Percentiles rank a stretch among this genome's conserved stretches.
These are phyloP conservation scores for Petaurus breviceps DNA, from an alignment of 2,113 vertebrate species.

Conservation along the genomic window DNA sequence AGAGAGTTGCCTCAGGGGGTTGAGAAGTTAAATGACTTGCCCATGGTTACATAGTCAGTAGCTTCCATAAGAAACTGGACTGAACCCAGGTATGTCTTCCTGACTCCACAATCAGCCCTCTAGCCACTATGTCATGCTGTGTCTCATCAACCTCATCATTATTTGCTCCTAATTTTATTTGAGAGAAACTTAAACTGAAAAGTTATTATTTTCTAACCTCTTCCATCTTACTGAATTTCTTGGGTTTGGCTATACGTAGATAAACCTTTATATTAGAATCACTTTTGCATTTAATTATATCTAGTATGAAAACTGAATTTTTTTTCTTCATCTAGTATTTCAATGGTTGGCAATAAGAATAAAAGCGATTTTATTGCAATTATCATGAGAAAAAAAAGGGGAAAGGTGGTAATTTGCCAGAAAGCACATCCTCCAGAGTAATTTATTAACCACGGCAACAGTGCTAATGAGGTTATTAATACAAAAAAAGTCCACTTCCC, in stretches of 20 bases:
- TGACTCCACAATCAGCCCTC: background rate
- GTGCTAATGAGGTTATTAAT: slow-evolving; percentile 61
- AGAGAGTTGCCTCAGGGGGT: background rate
- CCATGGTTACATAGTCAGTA: background rate
- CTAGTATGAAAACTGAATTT: background rate
- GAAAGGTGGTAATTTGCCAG: slow-evolving; percentile 17
- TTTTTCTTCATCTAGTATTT: slow-evolving; percentile 25
- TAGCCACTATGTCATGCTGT: background rate
- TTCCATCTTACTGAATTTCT: background rate
- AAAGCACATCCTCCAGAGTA: background rate
- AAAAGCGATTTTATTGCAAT: slow-evolving; percentile 21
- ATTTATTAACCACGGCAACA: slow-evolving; percentile 38
- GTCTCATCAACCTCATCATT: background rate
- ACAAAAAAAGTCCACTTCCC: slow-evolving; percentile 23
- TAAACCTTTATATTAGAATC: background rate
- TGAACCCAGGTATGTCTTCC: background rate
- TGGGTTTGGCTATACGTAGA: background rate
- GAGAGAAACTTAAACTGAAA: background rate
- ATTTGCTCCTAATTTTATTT: background rate
- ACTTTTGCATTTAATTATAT: slow-evolving; percentile 2
- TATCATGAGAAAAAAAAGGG: slow-evolving; percentile 52
- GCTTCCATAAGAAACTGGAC: background rate
- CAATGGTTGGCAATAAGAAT: slow-evolving; percentile 24
- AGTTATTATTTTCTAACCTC: background rate
- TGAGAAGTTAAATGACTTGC: background rate